Conservation (phyloP, 2,797 vertebrate species). For the Ptychobarbus kaznakovi region DNA sequence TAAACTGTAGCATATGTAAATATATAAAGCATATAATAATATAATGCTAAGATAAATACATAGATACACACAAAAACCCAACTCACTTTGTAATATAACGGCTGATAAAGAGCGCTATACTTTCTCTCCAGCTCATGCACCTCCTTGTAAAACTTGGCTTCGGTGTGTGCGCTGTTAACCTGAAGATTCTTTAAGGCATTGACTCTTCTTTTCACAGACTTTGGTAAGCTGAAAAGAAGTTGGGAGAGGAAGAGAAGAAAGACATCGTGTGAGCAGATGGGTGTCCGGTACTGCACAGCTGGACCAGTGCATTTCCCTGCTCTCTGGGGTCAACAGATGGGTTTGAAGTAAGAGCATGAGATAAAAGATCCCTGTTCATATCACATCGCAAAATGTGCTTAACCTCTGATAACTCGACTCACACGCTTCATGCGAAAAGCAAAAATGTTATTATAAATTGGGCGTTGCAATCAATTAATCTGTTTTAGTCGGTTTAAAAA, state of each 20-base stretch:
- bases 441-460: not conserved
- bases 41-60: not conserved
- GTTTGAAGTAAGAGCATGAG: not conserved
- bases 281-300: conserved; percentile 36
- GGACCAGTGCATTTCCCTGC: conserved; percentile 39
- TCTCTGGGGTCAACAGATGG: conserved; percentile 32
- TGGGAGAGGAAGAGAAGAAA: conserved; percentile 27
- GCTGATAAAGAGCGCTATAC: conserved; percentile 87
- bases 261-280: conserved; percentile 44
- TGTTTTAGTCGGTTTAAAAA: not conserved
- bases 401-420: not conserved
- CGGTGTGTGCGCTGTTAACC: conserved; percentile 87
- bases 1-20: too few relatives aligned
- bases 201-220: conserved; percentile 87
- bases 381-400: not conserved
- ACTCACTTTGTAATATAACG: conserved; percentile 87
- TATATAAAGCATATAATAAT: not conserved
- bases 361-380: conserved; percentile 29
- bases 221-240: conserved; percentile 80
- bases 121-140: conserved; percentile 90
- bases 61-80: not conserved
- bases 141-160: conserved; percentile 90
- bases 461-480: not conserved
- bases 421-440: not conserved
- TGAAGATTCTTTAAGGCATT: conserved; percentile 90